Conservation (phyloP, 1,140 invertebrate species). For the Bombus polaris region DNA sequence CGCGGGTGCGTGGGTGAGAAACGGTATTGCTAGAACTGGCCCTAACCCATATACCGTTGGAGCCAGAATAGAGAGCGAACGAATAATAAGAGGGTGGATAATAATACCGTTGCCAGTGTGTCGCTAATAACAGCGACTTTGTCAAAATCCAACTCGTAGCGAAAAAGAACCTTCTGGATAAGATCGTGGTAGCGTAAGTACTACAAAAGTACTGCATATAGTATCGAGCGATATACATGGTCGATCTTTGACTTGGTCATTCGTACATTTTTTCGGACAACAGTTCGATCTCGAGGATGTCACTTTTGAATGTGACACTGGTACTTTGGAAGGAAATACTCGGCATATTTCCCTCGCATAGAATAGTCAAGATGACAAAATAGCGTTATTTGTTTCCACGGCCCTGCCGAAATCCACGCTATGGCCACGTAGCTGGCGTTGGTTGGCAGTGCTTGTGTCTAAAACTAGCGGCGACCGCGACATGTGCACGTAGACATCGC, state of each 20-base stretch:
- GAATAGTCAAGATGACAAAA: not conserved
- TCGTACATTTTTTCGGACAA: not conserved
- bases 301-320: not conserved
- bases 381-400: not conserved
- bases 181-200: too few relatives aligned
- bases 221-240: too few relatives aligned
- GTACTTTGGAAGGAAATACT: not conserved
- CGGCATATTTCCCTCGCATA: too few relatives aligned
- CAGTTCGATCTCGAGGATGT: not conserved
- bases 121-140: conserved; percentile 23
- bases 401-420: conserved; percentile 5
- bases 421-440: conserved; percentile 26
- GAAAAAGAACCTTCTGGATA: not conserved
- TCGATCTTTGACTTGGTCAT: not conserved
- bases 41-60: conserved; percentile 74
- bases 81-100: conserved; percentile 54
- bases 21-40: conserved; percentile 72
- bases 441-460: conserved; percentile 74
- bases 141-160: not conserved
- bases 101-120: conserved; percentile 22
- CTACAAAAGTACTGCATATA: not conserved
- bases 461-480: conserved; percentile 72
- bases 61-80: conserved; percentile 72
- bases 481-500: conserved; percentile 75
- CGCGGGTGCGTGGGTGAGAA: conserved; percentile 64